Base-by-base conservation (phyloP, 2,888 invertebrate species). In the Troides aeacus region DNA sequence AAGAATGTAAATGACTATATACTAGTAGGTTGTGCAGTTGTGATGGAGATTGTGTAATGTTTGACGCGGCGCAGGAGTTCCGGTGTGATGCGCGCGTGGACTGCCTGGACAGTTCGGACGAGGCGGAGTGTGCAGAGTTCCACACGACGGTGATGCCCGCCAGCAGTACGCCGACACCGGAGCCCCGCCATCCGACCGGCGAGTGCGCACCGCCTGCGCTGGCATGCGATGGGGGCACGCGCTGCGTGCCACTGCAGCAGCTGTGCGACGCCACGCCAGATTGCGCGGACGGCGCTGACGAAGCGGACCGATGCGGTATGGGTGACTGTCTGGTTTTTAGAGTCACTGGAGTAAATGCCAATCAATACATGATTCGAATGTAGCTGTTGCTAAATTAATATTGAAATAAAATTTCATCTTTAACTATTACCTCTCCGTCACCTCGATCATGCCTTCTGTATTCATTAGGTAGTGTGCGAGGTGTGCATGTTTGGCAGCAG, bases 271-370 rank as follows among this genome's bases (percentile, higher is more conserved):
- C 94, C 2, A 81, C 83, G 23, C 75, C 82, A 4, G 95, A 97
- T 83, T 97, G 97, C 85, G 86, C 88, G 1, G 97, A 97, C 86
- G 94, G 94, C 23, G 94, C 95, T 0, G 98, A 98, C 84, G 97
- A 98, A 87, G 95, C 96, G 0, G 93, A 94, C 72, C 89, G 95
- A 15, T 97, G 97, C 79, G 93, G 94, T 88, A 72, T 56, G 15
- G 8, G 50, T 50, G 50, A 12, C 50, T 50, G 15, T 8, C 18
- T 50, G 30, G 4, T 30, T 30, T 30, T 30, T 30, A 30, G 30
- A 30, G 30, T 3, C 30, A 39, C 39, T 7, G 39, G 10, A 10
- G 7, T 7, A 10, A 39, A 39, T 10, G 8, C 1, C 39, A 39
- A 39, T 39, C 6, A 6, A 10, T 10, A 39, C 39, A 10, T 8